A percentile compares a stretch with the other conserved stretches of the same genome.
Evolutionary conservation across 2,888 invertebrate genomes (phyloP).

Genomic region (Spodoptera picta): DNA sequence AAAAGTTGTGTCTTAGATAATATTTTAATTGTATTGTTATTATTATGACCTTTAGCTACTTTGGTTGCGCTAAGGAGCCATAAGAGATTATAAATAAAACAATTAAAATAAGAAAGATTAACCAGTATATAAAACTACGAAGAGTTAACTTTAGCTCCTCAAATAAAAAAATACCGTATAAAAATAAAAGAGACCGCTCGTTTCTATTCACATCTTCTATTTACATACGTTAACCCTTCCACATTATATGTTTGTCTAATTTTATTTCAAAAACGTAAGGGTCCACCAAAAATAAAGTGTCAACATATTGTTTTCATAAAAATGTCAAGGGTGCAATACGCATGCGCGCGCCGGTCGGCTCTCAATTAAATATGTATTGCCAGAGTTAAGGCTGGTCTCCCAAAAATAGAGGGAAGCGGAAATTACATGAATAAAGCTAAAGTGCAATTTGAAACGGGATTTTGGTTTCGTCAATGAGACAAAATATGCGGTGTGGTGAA

Average conservation of each 20-base stretch:
- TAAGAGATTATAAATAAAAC: too few species aligned
- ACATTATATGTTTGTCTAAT: conserved; percentile 28
- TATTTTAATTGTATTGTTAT: too few species aligned
- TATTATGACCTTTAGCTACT: too few species aligned
- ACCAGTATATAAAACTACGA: too few species aligned
- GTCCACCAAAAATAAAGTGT: conserved; percentile 56
- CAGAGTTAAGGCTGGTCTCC: conserved; percentile 32
- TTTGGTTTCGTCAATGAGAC: too few species aligned
- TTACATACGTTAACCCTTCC: conserved; percentile 16
- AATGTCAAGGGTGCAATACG: conserved; percentile 45
- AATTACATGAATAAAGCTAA: conserved; percentile 25
- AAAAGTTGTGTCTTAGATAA: too few species aligned
- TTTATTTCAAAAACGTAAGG: conserved; percentile 31
- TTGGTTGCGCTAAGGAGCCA: too few species aligned
- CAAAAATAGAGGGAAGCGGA: conserved; percentile 20
- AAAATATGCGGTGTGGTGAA: too few species aligned
- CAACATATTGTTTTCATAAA: conserved; percentile 57
- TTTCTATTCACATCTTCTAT: conserved; percentile 6
- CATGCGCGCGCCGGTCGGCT: conserved; percentile 57
- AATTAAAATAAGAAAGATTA: too few species aligned
- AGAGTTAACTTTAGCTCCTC: too few species aligned
- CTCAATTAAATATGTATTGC: conserved; percentile 52
- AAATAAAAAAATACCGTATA: not conserved
- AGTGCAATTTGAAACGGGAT: conserved; percentile 9
- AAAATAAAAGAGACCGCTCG: conserved; percentile 10